Base-by-base conservation (phyloP, 2,113 vertebrate species). In the Leptodactylus fuscus region DNA sequence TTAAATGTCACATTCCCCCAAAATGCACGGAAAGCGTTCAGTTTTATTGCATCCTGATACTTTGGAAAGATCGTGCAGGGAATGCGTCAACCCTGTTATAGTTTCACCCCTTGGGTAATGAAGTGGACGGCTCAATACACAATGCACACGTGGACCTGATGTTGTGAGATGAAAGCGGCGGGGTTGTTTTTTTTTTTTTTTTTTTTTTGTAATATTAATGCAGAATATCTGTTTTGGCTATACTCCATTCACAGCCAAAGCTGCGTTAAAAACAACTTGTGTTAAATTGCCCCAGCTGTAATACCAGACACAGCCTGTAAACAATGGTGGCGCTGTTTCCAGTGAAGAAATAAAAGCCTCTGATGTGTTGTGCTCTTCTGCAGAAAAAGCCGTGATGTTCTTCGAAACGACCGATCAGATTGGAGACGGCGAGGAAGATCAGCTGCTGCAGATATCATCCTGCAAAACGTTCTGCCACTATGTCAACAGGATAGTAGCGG, bases 401-500 rank as follows among this genome's bases (percentile, higher is more conserved):
- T 95, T 98, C 93, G 97, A 97, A 91, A 94, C 93, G 11, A 94
- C 92, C 44, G 97, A 98, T 90, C 96, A 97, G 87, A 95, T 94
- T 90, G 95, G 95, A 34, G 95, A 97, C 88, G 90, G 93, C 0
- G 95, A 95, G 58, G 95, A 95, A 46, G 91, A 94, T 5, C 91
- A 94, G 6, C 88, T 96, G 81, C 91, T 94, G 71, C 95, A 94
- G 85, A 93, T 93, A 74, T 93, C 94, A 22, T 94, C 95, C 0
- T 94, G 94, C 65, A 95, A 94, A 89, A 95, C 93, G 2, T 96
- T 99, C 88, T 98, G 97, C 90, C 97, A 93, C 88, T 99, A 99
- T 0, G 96, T 97, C 82, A 95, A 92, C 11, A 95, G 96, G 81
- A 96, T 99, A 88, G 98, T 97, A 67, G 92, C 93, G 2, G 96